A percentile compares a stretch with the other conserved stretches of the same genome.
Evolutionary conservation across 2,797 vertebrate genomes (phyloP).

Genomic region (Clarias laeviceps): DNA sequence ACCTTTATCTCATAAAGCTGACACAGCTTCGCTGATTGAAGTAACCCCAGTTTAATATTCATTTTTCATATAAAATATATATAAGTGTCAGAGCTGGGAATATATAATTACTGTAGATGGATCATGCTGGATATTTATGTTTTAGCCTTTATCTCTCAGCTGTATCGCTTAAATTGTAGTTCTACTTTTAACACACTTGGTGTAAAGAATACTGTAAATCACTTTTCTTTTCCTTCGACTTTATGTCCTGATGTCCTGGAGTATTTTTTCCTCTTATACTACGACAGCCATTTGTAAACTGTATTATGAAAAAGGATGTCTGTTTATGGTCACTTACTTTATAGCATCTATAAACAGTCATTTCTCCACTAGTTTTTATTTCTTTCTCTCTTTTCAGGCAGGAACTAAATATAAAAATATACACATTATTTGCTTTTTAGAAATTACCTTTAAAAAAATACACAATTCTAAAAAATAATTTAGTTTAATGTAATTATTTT

Average conservation of each 20-base stretch:
- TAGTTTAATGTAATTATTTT: no score
- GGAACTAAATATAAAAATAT: not conserved
- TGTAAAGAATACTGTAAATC: not conserved
- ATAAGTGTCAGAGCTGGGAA: not conserved
- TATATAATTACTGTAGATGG: not conserved
- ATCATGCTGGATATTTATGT: not conserved
- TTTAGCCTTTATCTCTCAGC: not conserved
- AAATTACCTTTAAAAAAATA: not conserved
- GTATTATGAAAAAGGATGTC: not conserved
- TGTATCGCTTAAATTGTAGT: not conserved
- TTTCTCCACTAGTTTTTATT: not conserved
- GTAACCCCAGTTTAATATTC: not conserved
- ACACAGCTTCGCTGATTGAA: conserved; percentile 25
- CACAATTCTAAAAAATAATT: no score
- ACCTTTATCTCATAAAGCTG: conserved; percentile 11
- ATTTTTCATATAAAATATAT: not conserved
- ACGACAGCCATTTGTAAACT: not conserved
- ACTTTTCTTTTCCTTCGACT: not conserved
- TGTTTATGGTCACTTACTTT: conserved; percentile 10
- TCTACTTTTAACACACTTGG: not conserved
- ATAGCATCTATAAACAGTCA: not conserved
- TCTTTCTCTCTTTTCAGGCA: not conserved
- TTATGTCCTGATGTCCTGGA: not conserved
- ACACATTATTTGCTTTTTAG: not conserved
- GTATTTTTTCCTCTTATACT: not conserved